Base-by-base conservation (phyloP, 2,888 invertebrate species). In the Pasiphila rectangulata region DNA sequence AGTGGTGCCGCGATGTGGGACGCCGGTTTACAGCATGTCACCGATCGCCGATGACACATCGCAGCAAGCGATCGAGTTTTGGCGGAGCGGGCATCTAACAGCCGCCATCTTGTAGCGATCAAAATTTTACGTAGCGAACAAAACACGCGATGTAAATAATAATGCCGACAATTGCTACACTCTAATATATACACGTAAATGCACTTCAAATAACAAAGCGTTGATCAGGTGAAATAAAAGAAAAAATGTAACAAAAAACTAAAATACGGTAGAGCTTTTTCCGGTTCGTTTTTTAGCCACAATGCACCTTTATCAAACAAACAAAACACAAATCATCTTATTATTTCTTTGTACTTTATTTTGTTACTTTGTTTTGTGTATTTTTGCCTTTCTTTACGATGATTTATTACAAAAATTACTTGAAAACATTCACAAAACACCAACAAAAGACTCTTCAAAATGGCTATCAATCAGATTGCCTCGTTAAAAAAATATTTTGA, bases 391-490 rank as follows among this genome's bases (percentile, higher is more conserved):
- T 72, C 48, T 54, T 70, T 72, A 61, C 64, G 67, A 69, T 75
- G 66, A 75, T 79, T 64, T 78, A 73, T 62, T 68, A 69, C 64
- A 77, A 79, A 78, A 75, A 72, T 77, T 78, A 64, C 66, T 77
- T 81, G 79, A 88, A 89, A 89, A 89, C 87, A 86, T 88, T 86
- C 87, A 88, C 84, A 89, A 89, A 89, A 89, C 89, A 89, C 88
- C 78, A 89, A 89, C 89, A 89, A 89, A 88, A 89, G 87, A 77
- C 83, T 88, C 80, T 84, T 83, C 86, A 88, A 88, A 88, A 88
- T 88, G 88, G 88, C 88, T 86, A 87, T 87, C 85, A 86, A 85
- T 85, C 78, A 83, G 68, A 75, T 85, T 87, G 86, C 87, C 83
- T 82, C 72, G 67, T 73, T 75, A 75, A 86, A 85, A 86, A 87